Percentiles rank a stretch among this genome's conserved stretches.
Conservation (phyloP, 2,888 invertebrate species). For the Venusia cambrica region DNA sequence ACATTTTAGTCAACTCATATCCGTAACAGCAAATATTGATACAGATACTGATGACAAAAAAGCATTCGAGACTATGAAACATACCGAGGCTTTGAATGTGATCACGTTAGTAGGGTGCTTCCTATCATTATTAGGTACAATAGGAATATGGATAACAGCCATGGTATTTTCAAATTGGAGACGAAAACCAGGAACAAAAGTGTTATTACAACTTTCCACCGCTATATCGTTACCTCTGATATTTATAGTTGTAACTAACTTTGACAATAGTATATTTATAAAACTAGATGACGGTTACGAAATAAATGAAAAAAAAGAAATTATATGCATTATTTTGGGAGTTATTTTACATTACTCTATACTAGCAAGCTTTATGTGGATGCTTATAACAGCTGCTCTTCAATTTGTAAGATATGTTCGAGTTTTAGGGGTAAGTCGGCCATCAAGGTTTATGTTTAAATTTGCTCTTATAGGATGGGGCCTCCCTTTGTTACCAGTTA, state of each 20-base stretch:
- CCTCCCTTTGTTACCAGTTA: slow-evolving; percentile 78
- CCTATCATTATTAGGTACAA: slow-evolving; percentile 79
- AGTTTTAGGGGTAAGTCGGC: slow-evolving; percentile 81
- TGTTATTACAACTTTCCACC: slow-evolving; percentile 83
- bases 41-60: slow-evolving; percentile 26
- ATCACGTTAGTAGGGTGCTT: slow-evolving; percentile 82
- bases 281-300: slow-evolving; percentile 38
- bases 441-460: slow-evolving; percentile 83
- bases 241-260: slow-evolving; percentile 59
- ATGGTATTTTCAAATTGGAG: slow-evolving; percentile 81
- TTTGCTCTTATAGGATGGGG: slow-evolving; percentile 84
- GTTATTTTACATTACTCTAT: slow-evolving; percentile 84
- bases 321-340: slow-evolving; percentile 81
- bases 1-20: slow-evolving; percentile 81
- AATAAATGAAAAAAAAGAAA: slow-evolving; percentile 43
- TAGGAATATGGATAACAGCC: slow-evolving; percentile 82
- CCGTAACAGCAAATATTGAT: slow-evolving; percentile 36
- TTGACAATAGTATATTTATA: slow-evolving; percentile 50
- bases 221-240: slow-evolving; percentile 82
- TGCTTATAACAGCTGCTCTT: slow-evolving; percentile 85
- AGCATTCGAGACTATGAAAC: slow-evolving; percentile 35
- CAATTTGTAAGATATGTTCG: slow-evolving; percentile 86
- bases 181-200: slow-evolving; percentile 83
- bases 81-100: slow-evolving; percentile 73
- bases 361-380: slow-evolving; percentile 86